A percentile compares a stretch with the other conserved stretches of the same genome.
Evolutionary conservation across 2,113 vertebrate genomes (phyloP).

Genomic region (Bucco capensis): DNA sequence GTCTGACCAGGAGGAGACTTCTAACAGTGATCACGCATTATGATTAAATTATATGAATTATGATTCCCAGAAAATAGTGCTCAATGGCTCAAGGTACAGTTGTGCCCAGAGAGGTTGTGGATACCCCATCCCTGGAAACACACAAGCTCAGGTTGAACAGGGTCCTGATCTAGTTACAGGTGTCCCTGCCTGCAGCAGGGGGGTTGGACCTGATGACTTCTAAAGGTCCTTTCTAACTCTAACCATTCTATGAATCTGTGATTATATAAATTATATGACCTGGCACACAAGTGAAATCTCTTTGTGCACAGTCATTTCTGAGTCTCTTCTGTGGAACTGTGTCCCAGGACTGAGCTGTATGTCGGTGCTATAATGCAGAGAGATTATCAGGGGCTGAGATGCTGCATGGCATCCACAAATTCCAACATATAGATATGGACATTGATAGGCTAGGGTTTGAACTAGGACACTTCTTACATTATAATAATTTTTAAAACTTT

Average conservation of each 20-base stretch:
- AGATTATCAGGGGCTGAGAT: fast-evolving
- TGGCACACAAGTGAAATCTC: background rate
- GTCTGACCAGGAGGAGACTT: background rate
- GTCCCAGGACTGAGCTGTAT: background rate
- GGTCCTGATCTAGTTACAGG: too few species aligned
- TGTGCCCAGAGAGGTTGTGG: too few species aligned
- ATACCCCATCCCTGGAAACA: too few species aligned
- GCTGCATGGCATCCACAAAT: background rate
- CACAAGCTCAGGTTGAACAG: too few species aligned
- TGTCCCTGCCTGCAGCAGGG: too few species aligned
- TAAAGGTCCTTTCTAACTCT: too few species aligned
- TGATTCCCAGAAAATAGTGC: too few species aligned
- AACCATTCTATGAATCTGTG: too few species aligned
- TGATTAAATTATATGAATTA: too few species aligned
- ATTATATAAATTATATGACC: background rate
- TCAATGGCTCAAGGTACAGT: too few species aligned
- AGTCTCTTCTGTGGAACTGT: background rate
- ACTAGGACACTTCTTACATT: background rate
- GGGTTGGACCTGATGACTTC: too few species aligned
- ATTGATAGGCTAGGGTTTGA: background rate
- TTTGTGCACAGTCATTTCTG: background rate
- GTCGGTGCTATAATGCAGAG: background rate
- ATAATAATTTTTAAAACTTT: background rate
- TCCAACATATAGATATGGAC: background rate
- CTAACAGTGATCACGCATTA: background rate